Conservation (phyloP, 2,888 invertebrate genomes). For the Nysson spinosus region DNA sequence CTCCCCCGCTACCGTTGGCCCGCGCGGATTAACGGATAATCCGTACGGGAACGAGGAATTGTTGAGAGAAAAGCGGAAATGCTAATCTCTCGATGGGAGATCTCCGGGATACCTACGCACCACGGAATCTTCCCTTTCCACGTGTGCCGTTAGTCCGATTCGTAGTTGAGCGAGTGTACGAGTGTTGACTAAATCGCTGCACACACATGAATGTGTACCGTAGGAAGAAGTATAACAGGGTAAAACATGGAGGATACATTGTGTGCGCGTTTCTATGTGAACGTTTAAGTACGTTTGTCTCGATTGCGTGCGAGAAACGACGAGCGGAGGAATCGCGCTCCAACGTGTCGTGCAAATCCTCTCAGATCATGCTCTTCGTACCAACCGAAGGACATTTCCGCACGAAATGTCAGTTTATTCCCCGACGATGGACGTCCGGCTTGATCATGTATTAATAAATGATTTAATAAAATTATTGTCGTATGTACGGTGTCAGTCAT, state of each 20-base stretch:
- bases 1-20: conserved; percentile 59
- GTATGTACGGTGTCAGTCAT: neutral
- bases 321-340: conserved; percentile 63
- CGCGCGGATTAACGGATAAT: conserved; percentile 75
- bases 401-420: conserved; percentile 54
- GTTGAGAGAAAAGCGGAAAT: conserved; percentile 76
- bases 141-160: conserved; percentile 41
- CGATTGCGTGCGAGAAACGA: conserved; percentile 61
- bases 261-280: conserved; percentile 6
- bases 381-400: conserved; percentile 46
- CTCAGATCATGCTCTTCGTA: conserved; percentile 64
- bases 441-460: conserved; percentile 25
- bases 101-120: conserved; percentile 67
- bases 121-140: conserved; percentile 59
- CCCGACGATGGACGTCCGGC: conserved; percentile 31
- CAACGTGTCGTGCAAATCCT: conserved; percentile 67
- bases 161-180: conserved; percentile 6
- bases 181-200: conserved; percentile 43
- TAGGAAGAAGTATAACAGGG: neutral
- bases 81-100: conserved; percentile 77
- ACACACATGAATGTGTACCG: neutral
- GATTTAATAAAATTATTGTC: conserved; percentile 33
- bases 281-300: conserved; percentile 62
- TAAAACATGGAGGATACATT: conserved; percentile 2
- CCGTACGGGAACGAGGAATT: conserved; percentile 74